Conservation (phyloP, 2,888 invertebrate genomes). For the Stenoptilia bipunctidactyla region DNA sequence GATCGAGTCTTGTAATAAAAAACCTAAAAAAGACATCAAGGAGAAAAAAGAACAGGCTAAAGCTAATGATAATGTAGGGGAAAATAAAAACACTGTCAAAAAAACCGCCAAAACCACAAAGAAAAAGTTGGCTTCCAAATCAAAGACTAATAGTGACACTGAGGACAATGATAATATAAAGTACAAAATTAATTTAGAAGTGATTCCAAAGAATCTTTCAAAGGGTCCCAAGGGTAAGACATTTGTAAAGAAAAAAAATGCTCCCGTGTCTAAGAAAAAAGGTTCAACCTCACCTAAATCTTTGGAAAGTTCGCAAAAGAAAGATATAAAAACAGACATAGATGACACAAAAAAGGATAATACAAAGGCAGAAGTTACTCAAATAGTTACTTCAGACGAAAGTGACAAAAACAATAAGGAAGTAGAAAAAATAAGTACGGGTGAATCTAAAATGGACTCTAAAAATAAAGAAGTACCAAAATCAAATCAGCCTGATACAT, state of each 20-base stretch:
- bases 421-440: constrained; percentile 16
- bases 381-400: constrained; percentile 5
- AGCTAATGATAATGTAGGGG: neutral
- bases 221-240: constrained; percentile 42
- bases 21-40: constrained; percentile 41
- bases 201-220: constrained; percentile 30
- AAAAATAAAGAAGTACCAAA: constrained; percentile 10
- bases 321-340: constrained; percentile 10
- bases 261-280: constrained; percentile 35
- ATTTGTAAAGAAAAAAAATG: constrained; percentile 32
- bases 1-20: constrained; percentile 28
- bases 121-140: constrained; percentile 34
- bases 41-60: constrained; percentile 47
- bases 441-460: constrained; percentile 12
- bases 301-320: constrained; percentile 17
- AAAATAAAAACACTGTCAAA: constrained; percentile 16
- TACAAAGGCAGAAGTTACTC: constrained; percentile 16
- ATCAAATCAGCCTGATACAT: constrained; percentile 27
- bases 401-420: constrained; percentile 8
- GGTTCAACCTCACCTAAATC: constrained; percentile 14
- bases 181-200: constrained; percentile 54
- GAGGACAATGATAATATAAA: constrained; percentile 38
- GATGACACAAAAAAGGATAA: constrained; percentile 16
- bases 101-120: constrained; percentile 17
- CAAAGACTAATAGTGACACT: constrained; percentile 25